Evolutionary conservation across 2,888 invertebrate species (phyloP), one percentile per base, ranked within the genome.

Genomic region (Phymatocera aterrima): DNA sequence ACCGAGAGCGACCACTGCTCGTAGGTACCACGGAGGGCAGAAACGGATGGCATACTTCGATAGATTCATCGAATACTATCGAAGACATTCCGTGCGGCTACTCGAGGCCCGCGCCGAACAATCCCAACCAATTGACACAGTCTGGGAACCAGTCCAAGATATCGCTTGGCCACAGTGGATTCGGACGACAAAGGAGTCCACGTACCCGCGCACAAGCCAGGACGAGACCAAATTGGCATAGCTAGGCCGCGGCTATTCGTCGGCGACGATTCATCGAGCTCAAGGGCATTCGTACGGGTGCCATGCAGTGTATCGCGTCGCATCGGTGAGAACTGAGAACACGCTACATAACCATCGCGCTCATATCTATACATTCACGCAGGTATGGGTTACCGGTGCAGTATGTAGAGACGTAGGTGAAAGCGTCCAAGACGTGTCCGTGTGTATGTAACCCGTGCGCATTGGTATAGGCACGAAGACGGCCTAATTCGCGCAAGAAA

Each of bases 1-100:
- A 31, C 28, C 12, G 15, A 15, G 12, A 3, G 31, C 0, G 60
- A 12, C 18, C 12, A 4, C 10, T 5, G 3, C 18, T 34, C 48
- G 37, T 37, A 40, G n/a, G 21, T 46, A 43, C 24, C 18, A 21
- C 15, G 15, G 34, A 8, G 31, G 64, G 34, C 31, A 51, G 72
- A 8, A 28, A 12, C 46, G 68, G 15, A 57, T 88, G 88, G 89
- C 89, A 87, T 89, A 88, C 89, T 89, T 89, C 90, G 87, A 90
- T 90, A 90, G 90, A 90, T 90, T 90, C 90, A 90, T 90, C 90
- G 90, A 90, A 90, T 90, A 89, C 90, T 90, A 90, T 90, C 88
- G 90, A 89, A 89, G 84, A 90, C 89, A 90, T 90, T 89, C 88
- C 87, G 83, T 57, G n/a, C n/a, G 72, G 48, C 48, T 72, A 34